phyloP scores from a whole-genome alignment of 2,888 invertebrate species.

The Patella caerulea region DNA sequence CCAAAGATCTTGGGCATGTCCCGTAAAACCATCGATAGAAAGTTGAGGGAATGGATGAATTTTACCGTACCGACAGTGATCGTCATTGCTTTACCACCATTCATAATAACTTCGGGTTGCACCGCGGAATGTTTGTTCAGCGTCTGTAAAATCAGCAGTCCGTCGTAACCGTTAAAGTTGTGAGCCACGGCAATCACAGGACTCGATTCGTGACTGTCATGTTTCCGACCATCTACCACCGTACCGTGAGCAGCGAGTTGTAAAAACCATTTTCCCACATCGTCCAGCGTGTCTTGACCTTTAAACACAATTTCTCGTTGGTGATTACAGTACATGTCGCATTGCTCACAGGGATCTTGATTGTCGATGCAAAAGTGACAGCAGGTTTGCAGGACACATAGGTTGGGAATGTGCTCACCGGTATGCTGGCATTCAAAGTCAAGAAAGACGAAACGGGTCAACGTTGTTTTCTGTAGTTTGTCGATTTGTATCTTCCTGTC shows the following conservation, averaged over 20 bases:
- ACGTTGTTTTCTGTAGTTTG: no score
- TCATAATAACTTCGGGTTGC: neutral
- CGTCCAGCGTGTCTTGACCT: neutral
- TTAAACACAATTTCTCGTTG: neutral
- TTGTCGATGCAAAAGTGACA: neutral
- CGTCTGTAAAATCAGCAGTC: no score
- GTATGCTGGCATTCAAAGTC: constrained; percentile 1
- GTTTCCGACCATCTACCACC: no score
- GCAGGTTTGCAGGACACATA: neutral
- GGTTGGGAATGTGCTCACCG: neutral
- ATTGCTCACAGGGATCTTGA: neutral
- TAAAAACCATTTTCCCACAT: neutral
- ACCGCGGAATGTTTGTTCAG: neutral
- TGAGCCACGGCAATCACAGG: no score
- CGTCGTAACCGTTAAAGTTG: no score
- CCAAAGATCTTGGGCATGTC: no score
- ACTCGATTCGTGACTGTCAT: no score
- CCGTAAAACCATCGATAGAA: no score
- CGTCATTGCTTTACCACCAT: no score
- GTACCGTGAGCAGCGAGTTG: neutral
- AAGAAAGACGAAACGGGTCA: neutral
- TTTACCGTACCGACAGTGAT: no score
- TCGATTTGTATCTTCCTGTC: no score
- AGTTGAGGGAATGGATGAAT: no score
- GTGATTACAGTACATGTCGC: neutral